Evolutionary conservation across 2,113 vertebrate genomes (phyloP).

Genomic region (Lepisosteus oculatus): DNA sequence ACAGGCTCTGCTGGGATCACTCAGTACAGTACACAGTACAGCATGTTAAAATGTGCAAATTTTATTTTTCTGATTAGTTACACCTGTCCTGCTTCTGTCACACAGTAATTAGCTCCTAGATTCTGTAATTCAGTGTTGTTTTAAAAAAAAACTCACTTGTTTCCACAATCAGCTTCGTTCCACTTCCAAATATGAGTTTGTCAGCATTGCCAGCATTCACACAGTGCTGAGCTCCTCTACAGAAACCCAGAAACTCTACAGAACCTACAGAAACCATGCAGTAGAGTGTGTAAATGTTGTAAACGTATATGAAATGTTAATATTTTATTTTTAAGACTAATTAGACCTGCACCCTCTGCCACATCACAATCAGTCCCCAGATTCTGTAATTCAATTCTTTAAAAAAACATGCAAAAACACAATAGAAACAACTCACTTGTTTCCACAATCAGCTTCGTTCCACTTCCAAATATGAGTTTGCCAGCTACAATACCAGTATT

Average conservation of each 20-base stretch:
- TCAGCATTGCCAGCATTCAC: neutral
- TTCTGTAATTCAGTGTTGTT: too few species aligned
- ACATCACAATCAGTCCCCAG: neutral
- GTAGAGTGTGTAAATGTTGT: neutral
- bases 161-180: neutral
- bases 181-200: neutral
- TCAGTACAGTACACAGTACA: neutral
- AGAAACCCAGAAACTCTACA: neutral
- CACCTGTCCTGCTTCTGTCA: too few species aligned
- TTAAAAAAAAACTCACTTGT: neutral
- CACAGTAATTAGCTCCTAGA: too few species aligned
- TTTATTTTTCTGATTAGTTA: too few species aligned
- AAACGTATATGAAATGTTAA: neutral
- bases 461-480: constrained; percentile 20
- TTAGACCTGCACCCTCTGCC: too few species aligned
- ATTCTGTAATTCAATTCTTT: neutral
- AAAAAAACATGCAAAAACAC: constrained; percentile 6
- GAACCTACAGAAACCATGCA: too few species aligned
- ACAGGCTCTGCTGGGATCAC: neutral
- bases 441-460: constrained; percentile 24
- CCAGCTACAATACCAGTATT: neutral
- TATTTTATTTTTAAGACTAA: too few species aligned
- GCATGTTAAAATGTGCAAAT: too few species aligned
- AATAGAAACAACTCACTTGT: neutral
- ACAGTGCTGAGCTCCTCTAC: neutral